Base-by-base conservation (phyloP, 2,797 vertebrate genomes). In the Sternotherus odoratus region DNA sequence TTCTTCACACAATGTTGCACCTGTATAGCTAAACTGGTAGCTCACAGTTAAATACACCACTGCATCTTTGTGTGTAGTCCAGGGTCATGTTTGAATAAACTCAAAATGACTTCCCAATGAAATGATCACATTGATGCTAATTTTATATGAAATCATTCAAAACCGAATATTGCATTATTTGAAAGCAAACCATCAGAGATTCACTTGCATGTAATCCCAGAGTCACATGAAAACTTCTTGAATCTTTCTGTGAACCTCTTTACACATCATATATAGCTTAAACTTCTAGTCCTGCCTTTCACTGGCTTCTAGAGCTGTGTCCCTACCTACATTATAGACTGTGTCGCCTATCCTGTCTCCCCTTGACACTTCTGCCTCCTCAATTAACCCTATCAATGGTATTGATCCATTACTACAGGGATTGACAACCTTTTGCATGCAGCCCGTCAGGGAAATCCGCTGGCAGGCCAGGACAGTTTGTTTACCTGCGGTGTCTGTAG, bases 251-350 rank as follows among this genome's bases (percentile, higher is more conserved):
- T 74, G 30, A 92, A 28, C 12, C 54, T 56, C 26, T 28, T 56
- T 28, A 56, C 54, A 28, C 12, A 28, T 4, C 28, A 12, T 56
- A 56, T 56, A 56, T 56, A 56, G 24, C 12, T 56, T 56, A 28
- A 56, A 56, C 26, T 3, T 56, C 12, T 13, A 56, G 54, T 56
- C 54, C 54, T 56, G 46, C 12, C n/a, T 6, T 19, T 91, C 23
- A 79, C 48, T 83, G 86, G 91, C 50, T 77, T 91, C 57, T 60
- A 48, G 23, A 69, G 83, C 33, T 19, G 50, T 69, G 77, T 83
- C 87, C 89, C 66, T 46, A 26, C 87, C 94, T 92, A 53, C 85
- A 60, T 95, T 91, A 28, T 56, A 12, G 26, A 28, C 54, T 5
- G 28, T 12, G 54, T 56, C 54, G 28, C 54, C 54, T 56, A 56